Conservation (phyloP, 2,113 vertebrate genomes). For the Anoura caudifer region DNA sequence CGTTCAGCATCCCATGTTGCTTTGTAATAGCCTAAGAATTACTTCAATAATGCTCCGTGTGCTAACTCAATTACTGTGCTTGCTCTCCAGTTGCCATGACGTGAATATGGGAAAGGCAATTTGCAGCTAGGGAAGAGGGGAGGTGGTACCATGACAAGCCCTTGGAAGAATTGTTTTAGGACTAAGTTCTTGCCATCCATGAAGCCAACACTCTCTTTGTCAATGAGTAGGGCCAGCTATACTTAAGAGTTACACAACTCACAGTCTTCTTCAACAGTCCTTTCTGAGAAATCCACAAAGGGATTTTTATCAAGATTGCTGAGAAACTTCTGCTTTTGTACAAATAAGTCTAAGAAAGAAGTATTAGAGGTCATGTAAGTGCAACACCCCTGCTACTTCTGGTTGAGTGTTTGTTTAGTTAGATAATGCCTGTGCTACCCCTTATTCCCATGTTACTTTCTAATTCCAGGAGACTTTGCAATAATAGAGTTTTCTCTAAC, state of each 20-base stretch:
- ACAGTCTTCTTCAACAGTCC: neutral
- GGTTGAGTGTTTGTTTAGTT: neutral
- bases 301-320: neutral
- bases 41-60: neutral
- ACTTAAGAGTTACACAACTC: neutral
- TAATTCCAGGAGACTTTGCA: neutral
- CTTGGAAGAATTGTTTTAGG: neutral
- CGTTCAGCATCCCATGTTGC: neutral
- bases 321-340: neutral
- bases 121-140: neutral
- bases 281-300: neutral
- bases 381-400: neutral
- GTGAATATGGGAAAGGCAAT: neutral
- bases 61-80: neutral
- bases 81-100: neutral
- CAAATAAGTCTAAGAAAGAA: neutral
- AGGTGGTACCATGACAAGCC: neutral
- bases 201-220: neutral
- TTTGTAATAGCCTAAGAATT: neutral
- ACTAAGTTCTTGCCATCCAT: neutral
- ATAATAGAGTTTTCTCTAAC: neutral
- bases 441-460: neutral
- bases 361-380: neutral
- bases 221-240: neutral
- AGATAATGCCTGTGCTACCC: neutral